Evolutionary conservation across 2,113 vertebrate genomes (phyloP), one percentile per base, ranked within the genome.

Genomic region (Fregetta grallaria): DNA sequence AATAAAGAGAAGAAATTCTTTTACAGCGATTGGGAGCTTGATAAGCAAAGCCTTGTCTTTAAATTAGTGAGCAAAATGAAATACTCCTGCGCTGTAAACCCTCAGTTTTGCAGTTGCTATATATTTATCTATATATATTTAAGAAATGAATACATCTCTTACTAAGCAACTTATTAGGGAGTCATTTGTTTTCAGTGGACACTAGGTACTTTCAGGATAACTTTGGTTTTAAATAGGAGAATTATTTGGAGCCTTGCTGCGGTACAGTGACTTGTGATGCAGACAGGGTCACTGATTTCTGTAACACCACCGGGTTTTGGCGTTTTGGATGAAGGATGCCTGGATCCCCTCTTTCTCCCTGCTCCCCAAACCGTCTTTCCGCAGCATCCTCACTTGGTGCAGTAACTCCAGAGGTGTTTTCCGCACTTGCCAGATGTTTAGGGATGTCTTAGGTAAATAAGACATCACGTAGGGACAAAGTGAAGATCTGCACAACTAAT

Each of bases 381-480:
- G 4, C 38, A 20, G 17, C 68, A 18, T 50, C 71, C 25, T 79
- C 17, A 1, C 47, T 36, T 13, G 42, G 15, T 25, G 59, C 29
- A 10, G 1, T 40, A 23, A 40, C 18, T 30, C 47, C 68, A 20
- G 4, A 53, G 26, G 47, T 2, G 6, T 42, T 83, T 92, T 6
- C 30, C 47, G 47, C 38, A 4, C 38, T 49, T 32, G 20, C 20
- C 26, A 14, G 42, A 2, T 15, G 1, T 44, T 89, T 40, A 36
- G 80, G 73, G 75, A 44, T 26, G 38, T 38, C 38, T 3, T 18
- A 38, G 16, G 36, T 36, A 15, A 75, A 36, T 2, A 23, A 16
- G 59, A 22, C 4, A 4, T 66, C 10, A 0, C 10, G 0, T 0
- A 7, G 45, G 49, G 52, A 30, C 3, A 0, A 4, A 15, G 38